These are phyloP conservation scores for Lepidothrix coronata DNA, from an alignment of 2,113 vertebrate species.

Conservation along the genomic window DNA sequence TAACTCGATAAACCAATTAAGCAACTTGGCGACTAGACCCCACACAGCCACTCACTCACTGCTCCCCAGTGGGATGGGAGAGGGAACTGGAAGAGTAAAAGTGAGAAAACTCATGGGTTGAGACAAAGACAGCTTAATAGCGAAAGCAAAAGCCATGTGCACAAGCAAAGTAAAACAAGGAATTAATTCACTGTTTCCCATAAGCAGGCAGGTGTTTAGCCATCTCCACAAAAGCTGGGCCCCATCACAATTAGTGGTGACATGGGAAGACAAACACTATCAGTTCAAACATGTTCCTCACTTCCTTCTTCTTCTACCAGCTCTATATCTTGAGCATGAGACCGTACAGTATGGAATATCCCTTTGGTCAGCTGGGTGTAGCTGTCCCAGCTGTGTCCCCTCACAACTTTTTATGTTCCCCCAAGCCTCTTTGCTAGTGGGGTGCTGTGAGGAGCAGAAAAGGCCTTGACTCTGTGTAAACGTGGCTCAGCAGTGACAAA, in stretches of 20 bases:
- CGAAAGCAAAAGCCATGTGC: accelerated
- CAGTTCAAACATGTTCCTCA: accelerated
- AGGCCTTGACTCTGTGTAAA: not conserved
- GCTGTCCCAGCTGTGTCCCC: not conserved
- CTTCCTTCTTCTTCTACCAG: not conserved
- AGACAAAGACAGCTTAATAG: not conserved
- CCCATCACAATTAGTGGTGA: accelerated
- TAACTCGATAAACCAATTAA: not conserved
- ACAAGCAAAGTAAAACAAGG: not conserved
- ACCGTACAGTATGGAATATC: accelerated
- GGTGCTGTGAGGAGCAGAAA: not conserved
- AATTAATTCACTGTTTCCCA: not conserved
- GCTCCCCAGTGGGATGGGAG: too few relatives aligned
- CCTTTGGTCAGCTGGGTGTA: not conserved
- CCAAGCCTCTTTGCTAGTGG: not conserved
- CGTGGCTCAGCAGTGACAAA: not conserved
- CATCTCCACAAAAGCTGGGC: not conserved
- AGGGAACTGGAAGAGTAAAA: not conserved
- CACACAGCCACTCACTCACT: not conserved
- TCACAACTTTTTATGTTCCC: not conserved
- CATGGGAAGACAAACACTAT: not conserved
- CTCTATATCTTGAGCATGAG: not conserved
- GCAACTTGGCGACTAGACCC: not conserved
- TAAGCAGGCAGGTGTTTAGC: not conserved
- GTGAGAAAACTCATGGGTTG: not conserved